Evolutionary conservation across 1,140 invertebrate species (phyloP).

Genomic region (Lutraria rhynchaena): DNA sequence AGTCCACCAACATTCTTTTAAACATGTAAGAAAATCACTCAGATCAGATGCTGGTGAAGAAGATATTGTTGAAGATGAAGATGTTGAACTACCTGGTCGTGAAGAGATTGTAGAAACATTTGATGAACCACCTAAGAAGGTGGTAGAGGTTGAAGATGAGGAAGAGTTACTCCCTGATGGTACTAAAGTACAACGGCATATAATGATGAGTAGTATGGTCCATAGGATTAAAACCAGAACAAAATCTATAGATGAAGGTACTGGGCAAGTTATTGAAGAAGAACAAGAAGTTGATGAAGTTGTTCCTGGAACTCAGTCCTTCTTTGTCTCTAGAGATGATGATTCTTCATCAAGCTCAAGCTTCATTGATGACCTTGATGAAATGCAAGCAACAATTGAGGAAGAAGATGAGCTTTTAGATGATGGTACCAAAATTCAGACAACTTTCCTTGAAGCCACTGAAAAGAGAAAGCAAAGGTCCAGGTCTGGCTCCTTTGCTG

Average conservation of each 20-base stretch:
- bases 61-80: constrained; percentile 64
- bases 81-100: constrained; percentile 68
- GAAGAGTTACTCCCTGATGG: constrained; percentile 78
- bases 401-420: constrained; percentile 72
- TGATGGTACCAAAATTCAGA: constrained; percentile 74
- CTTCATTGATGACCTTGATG: constrained; percentile 60
- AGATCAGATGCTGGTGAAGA: constrained; percentile 70
- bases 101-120: constrained; percentile 76
- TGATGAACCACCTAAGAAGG: constrained; percentile 74
- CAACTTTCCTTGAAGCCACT: constrained; percentile 65
- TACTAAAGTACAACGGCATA: constrained; percentile 72
- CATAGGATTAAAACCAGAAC: constrained; percentile 72
- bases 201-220: constrained; percentile 74
- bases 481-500: constrained; percentile 65
- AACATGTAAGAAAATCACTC: constrained; percentile 67
- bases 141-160: constrained; percentile 77
- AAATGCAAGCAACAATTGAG: constrained; percentile 65
- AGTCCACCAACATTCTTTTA: constrained; percentile 70
- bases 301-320: constrained; percentile 76
- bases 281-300: constrained; percentile 77
- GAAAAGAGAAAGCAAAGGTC: constrained; percentile 59
- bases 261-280: constrained; percentile 60
- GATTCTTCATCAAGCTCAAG: constrained; percentile 48
- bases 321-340: constrained; percentile 62
- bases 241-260: constrained; percentile 72